Base-by-base conservation (phyloP, 2,797 vertebrate species). In the Protosalanx chinensis region DNA sequence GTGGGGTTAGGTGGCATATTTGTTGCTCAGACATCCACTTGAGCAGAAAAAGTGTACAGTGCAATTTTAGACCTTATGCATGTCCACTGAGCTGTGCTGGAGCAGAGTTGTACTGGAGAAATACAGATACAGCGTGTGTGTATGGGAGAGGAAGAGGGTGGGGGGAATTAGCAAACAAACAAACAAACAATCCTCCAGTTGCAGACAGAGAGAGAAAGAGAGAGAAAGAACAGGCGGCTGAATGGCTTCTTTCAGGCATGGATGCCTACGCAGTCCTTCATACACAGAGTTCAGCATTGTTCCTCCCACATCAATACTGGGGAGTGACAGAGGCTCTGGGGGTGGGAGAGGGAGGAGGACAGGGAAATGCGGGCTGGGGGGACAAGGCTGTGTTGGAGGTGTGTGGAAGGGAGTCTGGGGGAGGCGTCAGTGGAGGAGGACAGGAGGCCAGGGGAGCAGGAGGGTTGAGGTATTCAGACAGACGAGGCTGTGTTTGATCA, bases 221-320 rank as follows among this genome's bases (percentile, higher is more conserved):
- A 46, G 41, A 46, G 41, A 46, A 12, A 46, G 41, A 46, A 33
- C 46, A 29, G 33, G 68, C 59, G 75, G 57, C 49, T 82, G 79
- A 85, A 76, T 72, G 80, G 37, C 18, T 63, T 72, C 67, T 73
- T 79, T 82, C 68, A 76, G 67, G 70, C 33, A 30, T 6, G 37
- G 64, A 70, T 70, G 73, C 78, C 73, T 79, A 71, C 70, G 74
- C 67, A 75, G 72, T 72, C 70, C 73, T 82, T 78, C 77, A 82
- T 78, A 72, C 78, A 83, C 81, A 86, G 78, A 84, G 79, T 83
- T 83, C 67, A 70, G 53, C 67, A 80, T 86, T 86, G 82, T 83
- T 83, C 72, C 33, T 72, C 70, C 64, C 75, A 75, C 75, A 76
- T 80, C 77, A 80, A 79, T 76, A 79, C 70, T 73, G 73, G 79